Conservation (phyloP, 2,888 invertebrate species). For the Lasioglossum figueresi region DNA sequence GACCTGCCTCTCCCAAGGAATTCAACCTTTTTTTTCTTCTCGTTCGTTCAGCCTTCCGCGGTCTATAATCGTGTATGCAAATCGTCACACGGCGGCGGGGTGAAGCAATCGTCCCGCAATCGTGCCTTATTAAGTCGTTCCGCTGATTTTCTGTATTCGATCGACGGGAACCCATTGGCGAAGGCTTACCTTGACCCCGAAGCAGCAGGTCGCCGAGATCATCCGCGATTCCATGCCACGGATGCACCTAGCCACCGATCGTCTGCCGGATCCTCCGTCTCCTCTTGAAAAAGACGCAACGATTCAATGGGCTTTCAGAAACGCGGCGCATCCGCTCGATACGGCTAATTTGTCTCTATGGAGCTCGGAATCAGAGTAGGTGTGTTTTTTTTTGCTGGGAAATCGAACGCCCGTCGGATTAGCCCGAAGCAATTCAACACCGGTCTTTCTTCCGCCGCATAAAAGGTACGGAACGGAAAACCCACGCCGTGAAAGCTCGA, state of each 20-base stretch:
- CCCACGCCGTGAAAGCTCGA: conserved; percentile 23
- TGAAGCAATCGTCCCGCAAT: conserved; percentile 82
- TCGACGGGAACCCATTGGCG: conserved; percentile 75
- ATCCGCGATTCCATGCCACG: conserved; percentile 62
- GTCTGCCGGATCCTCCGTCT: not conserved
- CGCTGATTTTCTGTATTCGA: conserved; percentile 80
- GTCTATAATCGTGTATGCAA: conserved; percentile 84
- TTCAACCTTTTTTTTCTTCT: conserved; percentile 70
- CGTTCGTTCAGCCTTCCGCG: conserved; percentile 68
- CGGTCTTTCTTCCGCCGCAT: conserved; percentile 33
- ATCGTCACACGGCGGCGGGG: conserved; percentile 79
- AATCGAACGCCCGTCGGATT: conserved; percentile 72
- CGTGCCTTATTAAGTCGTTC: conserved; percentile 83
- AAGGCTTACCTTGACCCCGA: conserved; percentile 80
- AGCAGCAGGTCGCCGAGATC: conserved; percentile 66
- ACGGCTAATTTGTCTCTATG: conserved; percentile 31
- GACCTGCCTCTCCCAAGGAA: conserved; percentile 74
- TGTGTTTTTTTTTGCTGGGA: conserved; percentile 44
- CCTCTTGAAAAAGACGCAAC: not conserved
- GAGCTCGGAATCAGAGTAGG: conserved; percentile 25
- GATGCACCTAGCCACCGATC: conserved; percentile 1
- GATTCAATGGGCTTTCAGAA: not conserved
- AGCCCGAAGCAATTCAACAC: conserved; percentile 77
- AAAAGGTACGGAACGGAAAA: conserved; percentile 21
- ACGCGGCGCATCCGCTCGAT: not conserved